Conservation (phyloP, 2,113 vertebrate genomes). For the Maylandia zebra region DNA sequence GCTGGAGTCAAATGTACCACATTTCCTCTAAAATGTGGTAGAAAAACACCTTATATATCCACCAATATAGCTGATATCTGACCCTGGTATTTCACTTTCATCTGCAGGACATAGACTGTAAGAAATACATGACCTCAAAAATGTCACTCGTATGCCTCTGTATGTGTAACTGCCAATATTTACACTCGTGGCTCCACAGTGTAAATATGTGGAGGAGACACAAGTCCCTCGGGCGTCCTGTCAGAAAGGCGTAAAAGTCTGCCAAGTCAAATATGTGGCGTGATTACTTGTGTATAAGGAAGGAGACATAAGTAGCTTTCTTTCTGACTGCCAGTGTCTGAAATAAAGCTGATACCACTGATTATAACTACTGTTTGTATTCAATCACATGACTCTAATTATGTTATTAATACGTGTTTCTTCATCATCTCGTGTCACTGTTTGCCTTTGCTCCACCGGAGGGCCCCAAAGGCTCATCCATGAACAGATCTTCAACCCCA, state of each 20-base stretch:
- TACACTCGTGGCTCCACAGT: not conserved
- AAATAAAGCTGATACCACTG: not conserved
- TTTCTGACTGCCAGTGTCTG: rapidly evolving
- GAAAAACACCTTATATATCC: not conserved
- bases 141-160: not conserved
- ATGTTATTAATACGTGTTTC: not conserved
- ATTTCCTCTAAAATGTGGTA: not conserved
- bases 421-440: not conserved
- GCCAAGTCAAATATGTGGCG: not conserved
- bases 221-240: not conserved
- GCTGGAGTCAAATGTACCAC: not conserved
- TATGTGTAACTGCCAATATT: not conserved
- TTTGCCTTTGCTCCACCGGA: not conserved
- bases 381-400: not conserved
- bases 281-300: not conserved
- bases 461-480: not conserved
- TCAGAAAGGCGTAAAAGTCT: not conserved
- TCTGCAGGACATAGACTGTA: not conserved
- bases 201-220: not conserved
- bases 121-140: not conserved
- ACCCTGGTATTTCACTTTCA: not conserved
- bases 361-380: not conserved
- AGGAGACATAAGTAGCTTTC: not conserved
- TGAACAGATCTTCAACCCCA: not conserved
- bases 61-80: not conserved